Conservation (phyloP, 2,113 vertebrate species). For the Microtus richardsoni region DNA sequence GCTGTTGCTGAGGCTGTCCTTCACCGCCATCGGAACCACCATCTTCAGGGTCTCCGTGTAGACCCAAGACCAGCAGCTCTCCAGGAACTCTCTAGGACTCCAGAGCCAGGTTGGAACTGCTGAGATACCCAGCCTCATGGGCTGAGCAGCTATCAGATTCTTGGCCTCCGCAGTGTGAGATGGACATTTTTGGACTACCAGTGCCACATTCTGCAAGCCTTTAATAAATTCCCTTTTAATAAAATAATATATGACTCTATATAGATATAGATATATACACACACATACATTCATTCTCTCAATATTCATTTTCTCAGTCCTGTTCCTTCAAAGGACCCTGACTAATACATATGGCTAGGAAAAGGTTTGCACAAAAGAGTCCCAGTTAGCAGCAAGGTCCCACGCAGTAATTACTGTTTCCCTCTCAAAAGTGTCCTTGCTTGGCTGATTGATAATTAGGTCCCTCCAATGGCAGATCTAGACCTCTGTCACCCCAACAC, state of each 20-base stretch:
- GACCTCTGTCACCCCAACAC: neutral
- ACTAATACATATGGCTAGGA: neutral
- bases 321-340: neutral
- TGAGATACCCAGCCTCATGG: neutral
- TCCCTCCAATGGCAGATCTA: neutral
- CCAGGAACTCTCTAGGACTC: neutral
- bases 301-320: neutral
- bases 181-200: neutral
- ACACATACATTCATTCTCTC: neutral
- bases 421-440: neutral
- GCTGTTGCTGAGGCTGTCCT: neutral
- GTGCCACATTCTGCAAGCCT: neutral
- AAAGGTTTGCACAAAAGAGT: neutral
- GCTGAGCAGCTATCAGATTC: neutral
- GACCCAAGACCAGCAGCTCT: neutral
- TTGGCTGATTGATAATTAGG: neutral
- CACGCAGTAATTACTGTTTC: neutral
- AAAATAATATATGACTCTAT: neutral
- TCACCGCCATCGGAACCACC: neutral
- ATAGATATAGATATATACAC: too few relatives aligned
- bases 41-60: neutral
- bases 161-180: neutral
- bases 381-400: neutral
- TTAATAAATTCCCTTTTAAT: neutral
- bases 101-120: neutral